These are phyloP conservation scores for Theristicus caerulescens DNA, from an alignment of 2,113 vertebrate species.

Conservation along the genomic window DNA sequence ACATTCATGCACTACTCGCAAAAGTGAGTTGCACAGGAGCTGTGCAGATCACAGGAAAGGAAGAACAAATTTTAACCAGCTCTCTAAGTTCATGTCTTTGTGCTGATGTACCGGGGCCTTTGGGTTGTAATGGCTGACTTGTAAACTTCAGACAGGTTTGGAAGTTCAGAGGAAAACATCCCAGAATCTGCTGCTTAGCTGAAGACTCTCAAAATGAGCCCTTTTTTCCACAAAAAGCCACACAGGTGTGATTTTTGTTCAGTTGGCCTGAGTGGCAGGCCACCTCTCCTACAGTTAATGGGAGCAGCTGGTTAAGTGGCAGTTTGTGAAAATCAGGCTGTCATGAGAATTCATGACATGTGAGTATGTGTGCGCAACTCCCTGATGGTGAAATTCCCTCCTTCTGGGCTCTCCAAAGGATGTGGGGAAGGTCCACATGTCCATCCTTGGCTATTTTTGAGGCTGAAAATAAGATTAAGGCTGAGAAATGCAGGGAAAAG, in stretches of 20 bases:
- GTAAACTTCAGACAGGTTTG: neutral
- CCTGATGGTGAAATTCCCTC: neutral
- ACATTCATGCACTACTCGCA: fast-evolving
- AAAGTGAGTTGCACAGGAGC: neutral
- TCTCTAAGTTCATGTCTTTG: neutral
- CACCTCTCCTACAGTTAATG: neutral
- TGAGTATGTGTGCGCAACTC: too few species aligned
- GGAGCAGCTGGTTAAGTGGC: neutral
- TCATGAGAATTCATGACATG: neutral
- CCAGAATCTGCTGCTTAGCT: neutral
- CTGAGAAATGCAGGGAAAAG: neutral
- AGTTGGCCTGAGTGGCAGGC: neutral
- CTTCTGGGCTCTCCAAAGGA: neutral
- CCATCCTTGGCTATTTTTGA: neutral
- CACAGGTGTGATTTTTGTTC: neutral
- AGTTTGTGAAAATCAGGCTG: neutral
- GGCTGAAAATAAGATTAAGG: neutral
- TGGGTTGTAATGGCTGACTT: neutral
- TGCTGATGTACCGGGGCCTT: neutral
- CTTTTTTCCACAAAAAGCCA: fast-evolving
- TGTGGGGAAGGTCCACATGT: neutral
- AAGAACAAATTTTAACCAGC: neutral
- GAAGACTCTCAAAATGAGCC: neutral
- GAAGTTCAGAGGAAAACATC: neutral
- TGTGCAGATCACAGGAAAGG: fast-evolving